Evolutionary conservation across 2,888 invertebrate species (phyloP).

Genomic region (Corythucha ciliata): DNA sequence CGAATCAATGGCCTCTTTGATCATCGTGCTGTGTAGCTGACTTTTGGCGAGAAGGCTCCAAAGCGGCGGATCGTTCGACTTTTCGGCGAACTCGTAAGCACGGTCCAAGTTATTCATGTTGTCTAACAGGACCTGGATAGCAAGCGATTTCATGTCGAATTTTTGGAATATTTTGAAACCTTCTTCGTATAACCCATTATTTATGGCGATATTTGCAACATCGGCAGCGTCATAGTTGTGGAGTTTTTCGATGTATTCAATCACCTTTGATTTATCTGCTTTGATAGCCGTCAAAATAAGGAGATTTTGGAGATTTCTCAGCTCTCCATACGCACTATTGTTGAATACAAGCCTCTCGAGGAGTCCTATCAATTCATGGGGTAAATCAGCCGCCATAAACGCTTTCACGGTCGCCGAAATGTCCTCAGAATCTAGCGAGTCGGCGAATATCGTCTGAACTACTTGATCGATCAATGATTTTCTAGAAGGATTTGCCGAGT

Average conservation of each 20-base stretch:
- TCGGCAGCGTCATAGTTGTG: constrained; percentile 99
- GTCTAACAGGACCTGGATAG: constrained; percentile 95
- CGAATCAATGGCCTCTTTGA: constrained; percentile 98
- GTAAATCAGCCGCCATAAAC: constrained; percentile 98
- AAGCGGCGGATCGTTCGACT: constrained; percentile 96
- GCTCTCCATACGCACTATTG: constrained; percentile 94
- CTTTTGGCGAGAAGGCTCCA: constrained; percentile 98
- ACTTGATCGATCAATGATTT: constrained; percentile 93
- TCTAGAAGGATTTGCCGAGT: constrained; percentile 83
- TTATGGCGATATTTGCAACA: constrained; percentile 98
- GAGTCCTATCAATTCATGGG: constrained; percentile 94
- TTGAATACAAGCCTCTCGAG: constrained; percentile 97
- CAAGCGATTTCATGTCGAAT: constrained; percentile 97
- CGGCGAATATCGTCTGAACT: constrained; percentile 94
- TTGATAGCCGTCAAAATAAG: constrained; percentile 78
- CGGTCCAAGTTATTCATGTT: constrained; percentile 94
- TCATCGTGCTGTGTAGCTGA: constrained; percentile 83
- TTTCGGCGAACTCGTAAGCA: constrained; percentile 97
- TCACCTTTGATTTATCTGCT: constrained; percentile 93
- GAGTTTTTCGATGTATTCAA: constrained; percentile 98
- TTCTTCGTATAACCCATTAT: constrained; percentile 93
- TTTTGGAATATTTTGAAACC: constrained; percentile 99
- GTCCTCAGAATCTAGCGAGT: constrained; percentile 98
- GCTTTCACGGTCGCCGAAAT: constrained; percentile 98
- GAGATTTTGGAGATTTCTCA: constrained; percentile 60